Conservation (phyloP, 2,113 vertebrate species). For the Siniperca knerii region DNA sequence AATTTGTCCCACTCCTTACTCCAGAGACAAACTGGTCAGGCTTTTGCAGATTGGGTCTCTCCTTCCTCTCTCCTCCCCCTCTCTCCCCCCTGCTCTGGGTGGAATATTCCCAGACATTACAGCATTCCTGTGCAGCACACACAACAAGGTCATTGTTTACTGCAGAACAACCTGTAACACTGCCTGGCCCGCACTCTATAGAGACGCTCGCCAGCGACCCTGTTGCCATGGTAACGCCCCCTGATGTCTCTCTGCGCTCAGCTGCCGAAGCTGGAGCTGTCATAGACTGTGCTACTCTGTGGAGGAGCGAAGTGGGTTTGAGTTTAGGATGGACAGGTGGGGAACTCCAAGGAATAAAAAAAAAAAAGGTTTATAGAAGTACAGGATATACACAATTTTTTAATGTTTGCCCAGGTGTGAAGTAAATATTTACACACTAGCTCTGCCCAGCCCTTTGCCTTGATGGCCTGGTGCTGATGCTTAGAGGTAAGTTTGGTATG, state of each 20-base stretch:
- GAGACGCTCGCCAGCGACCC: constrained; percentile 80
- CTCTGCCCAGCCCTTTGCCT: neutral
- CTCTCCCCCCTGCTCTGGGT: constrained; percentile 58
- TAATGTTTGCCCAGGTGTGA: constrained; percentile 9
- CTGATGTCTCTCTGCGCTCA: constrained; percentile 73
- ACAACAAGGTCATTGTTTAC: constrained; percentile 90
- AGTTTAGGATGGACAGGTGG: constrained; percentile 34
- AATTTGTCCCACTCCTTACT: constrained; percentile 56
- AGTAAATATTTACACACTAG: constrained; percentile 2
- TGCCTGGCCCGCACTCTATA: constrained; percentile 81
- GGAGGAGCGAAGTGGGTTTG: constrained; percentile 16
- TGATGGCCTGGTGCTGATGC: constrained; percentile 13
- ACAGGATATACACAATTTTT: constrained; percentile 5
- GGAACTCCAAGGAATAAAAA: neutral
- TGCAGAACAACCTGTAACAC: constrained; percentile 87
- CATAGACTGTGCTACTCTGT: constrained; percentile 46
- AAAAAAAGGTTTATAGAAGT: constrained; percentile 5
- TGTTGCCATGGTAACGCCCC: constrained; percentile 78
- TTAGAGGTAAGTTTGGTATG: constrained; percentile 17
- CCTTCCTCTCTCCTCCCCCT: constrained; percentile 18
- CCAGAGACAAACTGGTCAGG: constrained; percentile 58
- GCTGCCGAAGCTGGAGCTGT: constrained; percentile 58
- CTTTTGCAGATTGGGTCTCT: constrained; percentile 46
- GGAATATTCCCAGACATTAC: constrained; percentile 86
- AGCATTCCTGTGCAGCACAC: constrained; percentile 86